These are phyloP conservation scores for Mesembrinibis cayennensis DNA, from an alignment of 2,113 vertebrate species.

Conservation along the genomic window DNA sequence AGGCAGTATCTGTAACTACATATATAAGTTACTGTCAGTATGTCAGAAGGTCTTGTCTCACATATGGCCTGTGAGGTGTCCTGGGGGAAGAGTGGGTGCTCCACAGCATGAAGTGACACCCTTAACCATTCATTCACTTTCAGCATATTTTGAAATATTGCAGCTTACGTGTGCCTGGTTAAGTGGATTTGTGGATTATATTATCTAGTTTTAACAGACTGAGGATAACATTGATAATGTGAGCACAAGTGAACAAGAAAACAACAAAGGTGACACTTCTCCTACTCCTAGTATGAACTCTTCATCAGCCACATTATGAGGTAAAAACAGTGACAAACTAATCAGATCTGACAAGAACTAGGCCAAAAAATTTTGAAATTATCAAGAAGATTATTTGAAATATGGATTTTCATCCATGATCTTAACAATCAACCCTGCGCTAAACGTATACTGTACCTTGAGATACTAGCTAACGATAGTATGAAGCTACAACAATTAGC, in stretches of 20 bases:
- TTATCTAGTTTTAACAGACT: neutral
- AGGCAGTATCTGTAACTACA: neutral
- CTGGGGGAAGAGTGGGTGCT: neutral
- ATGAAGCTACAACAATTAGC: neutral
- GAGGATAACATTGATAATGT: neutral
- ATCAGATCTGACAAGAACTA: neutral
- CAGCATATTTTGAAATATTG: neutral
- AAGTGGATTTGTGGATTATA: neutral
- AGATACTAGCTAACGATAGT: neutral
- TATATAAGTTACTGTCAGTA: neutral
- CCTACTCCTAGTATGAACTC: neutral
- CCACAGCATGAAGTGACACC: accelerated
- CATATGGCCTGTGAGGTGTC: neutral
- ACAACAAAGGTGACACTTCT: neutral
- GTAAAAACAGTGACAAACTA: neutral
- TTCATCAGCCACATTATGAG: neutral
- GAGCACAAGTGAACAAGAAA: neutral
- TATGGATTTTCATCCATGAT: neutral
- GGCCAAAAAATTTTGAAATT: neutral
- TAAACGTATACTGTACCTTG: neutral
- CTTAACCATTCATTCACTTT: neutral
- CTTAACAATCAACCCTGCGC: neutral
- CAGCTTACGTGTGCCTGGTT: neutral
- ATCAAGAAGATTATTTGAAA: neutral
- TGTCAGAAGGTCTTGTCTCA: neutral